A percentile compares a stretch with the other conserved stretches of the same genome.
These are phyloP conservation scores for Smittia aterrima DNA, from an alignment of 2,888 invertebrate genomes.

Conservation along the genomic window DNA sequence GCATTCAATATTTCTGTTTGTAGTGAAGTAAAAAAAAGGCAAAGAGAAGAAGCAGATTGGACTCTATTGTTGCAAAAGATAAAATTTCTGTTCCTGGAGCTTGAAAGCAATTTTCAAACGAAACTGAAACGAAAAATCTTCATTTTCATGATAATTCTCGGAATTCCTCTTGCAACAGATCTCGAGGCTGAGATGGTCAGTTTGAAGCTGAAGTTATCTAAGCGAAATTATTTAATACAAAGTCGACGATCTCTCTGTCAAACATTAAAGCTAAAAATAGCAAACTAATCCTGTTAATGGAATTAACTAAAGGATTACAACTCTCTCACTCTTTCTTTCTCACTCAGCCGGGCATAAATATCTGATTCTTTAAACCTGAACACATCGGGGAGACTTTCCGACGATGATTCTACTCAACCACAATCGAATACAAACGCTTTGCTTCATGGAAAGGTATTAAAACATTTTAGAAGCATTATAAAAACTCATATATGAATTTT, in stretches of 20 bases:
- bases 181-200: conserved; percentile 8
- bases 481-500: conserved; percentile 1
- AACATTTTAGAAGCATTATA: conserved; percentile 15
- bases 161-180: conserved; percentile 2
- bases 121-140: conserved; percentile 1
- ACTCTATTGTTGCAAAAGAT: conserved; percentile 29
- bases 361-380: conserved; percentile 7
- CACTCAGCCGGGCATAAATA: not conserved
- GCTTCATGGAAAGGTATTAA: not conserved
- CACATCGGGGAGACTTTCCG: not conserved
- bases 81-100: conserved; percentile 18
- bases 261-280: no score
- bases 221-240: no score
- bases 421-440: not conserved
- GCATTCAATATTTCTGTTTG: not conserved
- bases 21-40: not conserved
- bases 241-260: no score
- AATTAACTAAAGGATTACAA: not conserved
- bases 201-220: not conserved
- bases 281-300: conserved; percentile 8
- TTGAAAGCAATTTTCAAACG: conserved; percentile 12
- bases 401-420: not conserved
- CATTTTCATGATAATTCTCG: conserved; percentile 6
- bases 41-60: conserved; percentile 27
- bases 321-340: not conserved